Percentiles rank a stretch among this genome's conserved stretches.
These are phyloP conservation scores for Ophion costatus DNA, from an alignment of 2,888 invertebrate genomes.

Conservation along the genomic window DNA sequence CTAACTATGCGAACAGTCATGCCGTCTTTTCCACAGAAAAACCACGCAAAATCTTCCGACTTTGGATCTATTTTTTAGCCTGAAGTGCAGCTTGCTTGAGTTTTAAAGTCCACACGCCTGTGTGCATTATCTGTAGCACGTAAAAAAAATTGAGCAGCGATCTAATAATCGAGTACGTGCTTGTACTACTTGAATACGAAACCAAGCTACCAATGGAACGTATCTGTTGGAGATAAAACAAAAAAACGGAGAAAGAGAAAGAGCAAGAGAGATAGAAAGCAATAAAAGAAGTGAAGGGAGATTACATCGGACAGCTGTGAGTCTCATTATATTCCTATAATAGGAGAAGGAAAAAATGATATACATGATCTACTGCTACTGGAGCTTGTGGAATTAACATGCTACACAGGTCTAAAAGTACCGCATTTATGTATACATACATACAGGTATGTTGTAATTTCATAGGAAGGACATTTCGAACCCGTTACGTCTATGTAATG, in stretches of 20 bases:
- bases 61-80: no score
- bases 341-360: conserved; percentile 28
- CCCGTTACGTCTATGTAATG: not conserved
- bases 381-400: conserved; percentile 35
- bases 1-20: no score
- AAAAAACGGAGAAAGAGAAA: conserved; percentile 12
- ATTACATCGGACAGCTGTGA: conserved; percentile 37
- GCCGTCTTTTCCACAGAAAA: no score
- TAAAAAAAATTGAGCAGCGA: not conserved
- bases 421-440: not conserved
- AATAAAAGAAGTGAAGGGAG: not conserved
- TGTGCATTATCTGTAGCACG: no score
- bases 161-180: not conserved
- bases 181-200: conserved; percentile 33
- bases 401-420: not conserved
- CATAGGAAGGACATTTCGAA: not conserved
- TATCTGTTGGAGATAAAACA: conserved; percentile 24
- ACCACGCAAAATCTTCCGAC: no score
- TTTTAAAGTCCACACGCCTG: no score
- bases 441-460: not conserved
- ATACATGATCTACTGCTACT: conserved; percentile 12
- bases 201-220: conserved; percentile 25
- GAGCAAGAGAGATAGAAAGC: not conserved
- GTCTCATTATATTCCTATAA: conserved; percentile 34
- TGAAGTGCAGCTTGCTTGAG: no score